A percentile compares a stretch with the other conserved stretches of the same genome.
Conservation (phyloP, 2,888 invertebrate genomes). For the Lithosia quadra region DNA sequence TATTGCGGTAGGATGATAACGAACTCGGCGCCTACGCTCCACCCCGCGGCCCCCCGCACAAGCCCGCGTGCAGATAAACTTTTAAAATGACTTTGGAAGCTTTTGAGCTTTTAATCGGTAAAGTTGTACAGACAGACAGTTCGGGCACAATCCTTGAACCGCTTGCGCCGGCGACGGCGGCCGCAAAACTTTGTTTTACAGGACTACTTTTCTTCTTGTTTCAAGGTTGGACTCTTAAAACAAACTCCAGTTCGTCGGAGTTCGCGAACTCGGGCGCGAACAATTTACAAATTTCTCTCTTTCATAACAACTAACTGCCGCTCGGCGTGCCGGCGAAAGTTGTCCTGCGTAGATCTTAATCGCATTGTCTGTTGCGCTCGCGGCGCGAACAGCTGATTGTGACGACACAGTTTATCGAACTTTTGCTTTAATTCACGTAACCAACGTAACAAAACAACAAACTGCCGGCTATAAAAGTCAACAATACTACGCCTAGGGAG, state of each 20-base stretch:
- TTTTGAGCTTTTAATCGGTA: slow-evolving; percentile 88
- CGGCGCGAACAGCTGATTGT: slow-evolving; percentile 84
- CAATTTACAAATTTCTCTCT: slow-evolving; percentile 88
- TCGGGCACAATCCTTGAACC: slow-evolving; percentile 88
- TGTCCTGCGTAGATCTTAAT: slow-evolving; percentile 88
- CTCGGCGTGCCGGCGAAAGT: slow-evolving; percentile 87
- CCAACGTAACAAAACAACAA: slow-evolving; percentile 52
- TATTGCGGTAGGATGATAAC: slow-evolving; percentile 82
- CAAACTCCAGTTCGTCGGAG: slow-evolving; percentile 88
- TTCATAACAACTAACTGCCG: slow-evolving; percentile 88
- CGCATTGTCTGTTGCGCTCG: slow-evolving; percentile 87
- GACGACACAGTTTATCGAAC: slow-evolving; percentile 80
- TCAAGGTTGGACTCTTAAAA: slow-evolving; percentile 88
- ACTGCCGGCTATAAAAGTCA: slow-evolving; percentile 44
- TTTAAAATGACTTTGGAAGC: slow-evolving; percentile 88
- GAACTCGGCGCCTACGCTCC: slow-evolving; percentile 74
- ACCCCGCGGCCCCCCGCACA: slow-evolving; percentile 64
- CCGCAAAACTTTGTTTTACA: slow-evolving; percentile 88
- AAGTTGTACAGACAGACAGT: slow-evolving; percentile 88
- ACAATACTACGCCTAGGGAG: slow-evolving; percentile 31
- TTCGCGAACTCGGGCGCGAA: slow-evolving; percentile 88
- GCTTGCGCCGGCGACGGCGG: slow-evolving; percentile 88
- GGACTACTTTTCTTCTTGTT: slow-evolving; percentile 88
- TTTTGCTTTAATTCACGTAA: slow-evolving; percentile 72
- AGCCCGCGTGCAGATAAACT: slow-evolving; percentile 86